phyloP scores from a whole-genome alignment of 2,888 invertebrate genomes.

The Panopea generosa region DNA sequence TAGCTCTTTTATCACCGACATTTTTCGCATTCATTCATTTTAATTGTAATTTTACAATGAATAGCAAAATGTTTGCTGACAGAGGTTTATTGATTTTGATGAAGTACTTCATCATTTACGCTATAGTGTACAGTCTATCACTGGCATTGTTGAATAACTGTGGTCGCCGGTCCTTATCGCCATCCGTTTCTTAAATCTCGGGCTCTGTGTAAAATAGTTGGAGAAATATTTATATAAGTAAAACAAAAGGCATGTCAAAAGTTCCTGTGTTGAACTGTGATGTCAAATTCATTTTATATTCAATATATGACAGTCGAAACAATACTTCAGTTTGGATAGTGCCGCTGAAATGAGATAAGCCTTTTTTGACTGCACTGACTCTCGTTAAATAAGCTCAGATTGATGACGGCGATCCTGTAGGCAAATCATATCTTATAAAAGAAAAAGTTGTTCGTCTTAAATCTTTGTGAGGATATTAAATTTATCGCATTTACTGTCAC shows the following conservation, averaged over 20 bases:
- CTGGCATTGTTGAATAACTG: constrained; percentile 14
- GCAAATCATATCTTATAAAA: too few species aligned
- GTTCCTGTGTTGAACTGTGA: not conserved
- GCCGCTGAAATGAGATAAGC: too few species aligned
- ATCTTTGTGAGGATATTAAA: too few species aligned
- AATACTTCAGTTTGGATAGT: too few species aligned
- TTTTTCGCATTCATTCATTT: constrained; percentile 35
- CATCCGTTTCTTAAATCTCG: not conserved
- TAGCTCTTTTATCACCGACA: constrained; percentile 28
- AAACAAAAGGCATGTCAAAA: constrained; percentile 29
- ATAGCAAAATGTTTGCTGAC: constrained; percentile 34
- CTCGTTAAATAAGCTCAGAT: too few species aligned
- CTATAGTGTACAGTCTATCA: constrained; percentile 10
- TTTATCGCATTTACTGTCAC: too few species aligned
- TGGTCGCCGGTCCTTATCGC: constrained; percentile 10
- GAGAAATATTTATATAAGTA: constrained; percentile 3
- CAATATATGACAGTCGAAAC: too few species aligned
- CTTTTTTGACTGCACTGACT: too few species aligned
- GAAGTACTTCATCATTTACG: constrained; percentile 26
- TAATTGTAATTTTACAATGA: constrained; percentile 45
- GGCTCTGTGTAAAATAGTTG: not conserved
- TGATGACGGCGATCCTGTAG: too few species aligned
- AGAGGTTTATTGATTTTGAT: constrained; percentile 44
- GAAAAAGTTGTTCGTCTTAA: too few species aligned
- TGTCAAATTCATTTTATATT: constrained; percentile 13